A percentile compares a stretch with the other conserved stretches of the same genome.
Conservation (phyloP, 2,113 vertebrate species). For the Salvelinus alpinus region DNA sequence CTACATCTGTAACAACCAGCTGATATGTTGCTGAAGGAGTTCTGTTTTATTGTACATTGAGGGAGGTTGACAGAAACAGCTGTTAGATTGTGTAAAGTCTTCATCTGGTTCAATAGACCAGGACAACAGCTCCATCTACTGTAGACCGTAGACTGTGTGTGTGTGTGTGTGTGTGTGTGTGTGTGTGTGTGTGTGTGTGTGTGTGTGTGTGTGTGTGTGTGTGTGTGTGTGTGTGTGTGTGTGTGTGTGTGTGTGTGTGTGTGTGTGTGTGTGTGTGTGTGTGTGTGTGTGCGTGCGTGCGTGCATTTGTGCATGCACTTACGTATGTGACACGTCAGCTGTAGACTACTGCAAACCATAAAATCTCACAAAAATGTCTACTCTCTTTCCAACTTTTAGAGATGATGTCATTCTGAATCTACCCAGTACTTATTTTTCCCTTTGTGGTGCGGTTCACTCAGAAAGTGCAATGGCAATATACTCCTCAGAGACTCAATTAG, state of each 20-base stretch:
- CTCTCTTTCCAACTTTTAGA: neutral
- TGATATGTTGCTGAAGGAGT: neutral
- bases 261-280: too few species aligned
- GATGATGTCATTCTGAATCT: neutral
- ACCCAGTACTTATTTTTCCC: neutral
- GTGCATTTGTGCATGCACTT: too few species aligned
- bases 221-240: too few species aligned
- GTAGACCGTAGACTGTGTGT: neutral
- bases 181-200: neutral
- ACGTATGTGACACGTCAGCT: too few species aligned
- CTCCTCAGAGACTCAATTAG: slow-evolving; percentile 43
- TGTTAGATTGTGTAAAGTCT: slow-evolving; percentile 8
- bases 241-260: too few species aligned
- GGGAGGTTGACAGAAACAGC: slow-evolving; percentile 4
- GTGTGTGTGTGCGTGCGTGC: fast-evolving
- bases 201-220: neutral
- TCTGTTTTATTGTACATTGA: slow-evolving; percentile 12
- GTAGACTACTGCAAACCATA: too few species aligned
- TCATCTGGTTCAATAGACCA: slow-evolving; percentile 2
- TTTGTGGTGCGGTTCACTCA: neutral
- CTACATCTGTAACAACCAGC: too few species aligned
- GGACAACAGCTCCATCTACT: slow-evolving; percentile 37
- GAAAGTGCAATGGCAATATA: slow-evolving; percentile 10
- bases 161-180: neutral
- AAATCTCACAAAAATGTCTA: too few species aligned